phyloP scores from a whole-genome alignment of 1,140 invertebrate species.

The Scaptomyza graminum region DNA sequence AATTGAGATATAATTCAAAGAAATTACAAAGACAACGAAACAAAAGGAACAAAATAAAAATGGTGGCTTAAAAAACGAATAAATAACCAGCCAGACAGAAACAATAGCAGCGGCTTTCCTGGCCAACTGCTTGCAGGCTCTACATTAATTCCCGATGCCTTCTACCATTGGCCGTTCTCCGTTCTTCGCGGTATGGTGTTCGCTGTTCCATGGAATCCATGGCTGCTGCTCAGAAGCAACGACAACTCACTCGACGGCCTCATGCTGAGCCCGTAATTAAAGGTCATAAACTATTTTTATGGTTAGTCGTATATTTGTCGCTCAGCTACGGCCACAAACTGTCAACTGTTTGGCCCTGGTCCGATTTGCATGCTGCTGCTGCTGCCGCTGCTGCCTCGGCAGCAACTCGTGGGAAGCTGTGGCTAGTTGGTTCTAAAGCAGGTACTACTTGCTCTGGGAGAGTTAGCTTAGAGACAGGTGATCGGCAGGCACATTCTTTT shows the following conservation, averaged over 20 bases:
- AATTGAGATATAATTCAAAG: conserved; percentile 80
- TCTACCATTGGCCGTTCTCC: conserved; percentile 50
- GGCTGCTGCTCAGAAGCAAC: conserved; percentile 35
- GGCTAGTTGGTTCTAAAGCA: background rate
- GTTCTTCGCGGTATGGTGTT: background rate
- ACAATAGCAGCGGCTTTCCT: conserved; percentile 38
- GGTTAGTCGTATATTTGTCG: conserved; percentile 70
- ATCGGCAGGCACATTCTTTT: conserved; percentile 17
- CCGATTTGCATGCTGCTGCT: conserved; percentile 64
- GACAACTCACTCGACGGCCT: conserved; percentile 49
- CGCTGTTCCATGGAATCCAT: conserved; percentile 6
- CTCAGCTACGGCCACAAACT: conserved; percentile 67
- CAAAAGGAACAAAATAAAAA: conserved; percentile 42
- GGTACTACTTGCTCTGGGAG: background rate
- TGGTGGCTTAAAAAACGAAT: conserved; percentile 73
- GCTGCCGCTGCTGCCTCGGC: background rate
- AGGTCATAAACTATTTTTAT: conserved; percentile 79
- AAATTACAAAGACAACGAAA: conserved; percentile 64
- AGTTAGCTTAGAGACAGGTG: conserved; percentile 42
- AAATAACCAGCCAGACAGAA: conserved; percentile 60
- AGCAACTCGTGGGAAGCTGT: conserved; percentile 50
- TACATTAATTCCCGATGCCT: conserved; percentile 12
- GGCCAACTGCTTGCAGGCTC: conserved; percentile 23
- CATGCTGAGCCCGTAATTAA: conserved; percentile 76
- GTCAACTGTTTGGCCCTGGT: conserved; percentile 61